Evolutionary conservation across 2,888 invertebrate species (phyloP).

Genomic region (Gandaritis pyraliata): DNA sequence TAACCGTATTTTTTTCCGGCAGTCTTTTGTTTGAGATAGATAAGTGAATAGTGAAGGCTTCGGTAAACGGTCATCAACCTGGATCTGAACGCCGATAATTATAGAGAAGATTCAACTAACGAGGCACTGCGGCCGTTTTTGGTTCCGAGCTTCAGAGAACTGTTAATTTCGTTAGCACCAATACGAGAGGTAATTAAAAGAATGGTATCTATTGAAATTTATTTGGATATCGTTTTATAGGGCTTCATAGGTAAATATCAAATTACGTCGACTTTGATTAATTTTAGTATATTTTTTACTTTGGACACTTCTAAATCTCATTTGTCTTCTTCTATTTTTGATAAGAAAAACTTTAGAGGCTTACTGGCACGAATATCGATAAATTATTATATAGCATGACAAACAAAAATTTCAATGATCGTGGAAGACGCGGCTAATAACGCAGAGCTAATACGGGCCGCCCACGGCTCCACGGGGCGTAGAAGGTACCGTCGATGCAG

Average conservation of each 20-base stretch:
- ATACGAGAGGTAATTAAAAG: conserved; percentile 44
- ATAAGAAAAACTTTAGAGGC: neutral
- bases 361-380: conserved; percentile 48
- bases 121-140: conserved; percentile 56
- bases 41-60: conserved; percentile 73
- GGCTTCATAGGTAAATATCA: conserved; percentile 14
- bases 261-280: conserved; percentile 13
- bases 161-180: conserved; percentile 49
- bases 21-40: conserved; percentile 76
- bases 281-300: conserved; percentile 5
- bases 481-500: conserved; percentile 45
- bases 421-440: conserved; percentile 67
- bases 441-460: conserved; percentile 50
- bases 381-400: conserved; percentile 73
- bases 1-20: conserved; percentile 58
- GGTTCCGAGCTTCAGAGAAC: conserved; percentile 43
- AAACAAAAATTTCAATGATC: conserved; percentile 75
- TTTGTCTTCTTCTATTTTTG: conserved; percentile 12
- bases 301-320: conserved; percentile 1
- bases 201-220: conserved; percentile 32
- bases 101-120: conserved; percentile 67
- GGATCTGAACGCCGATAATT: conserved; percentile 63
- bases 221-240: conserved; percentile 30
- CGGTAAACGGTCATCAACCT: conserved; percentile 74
- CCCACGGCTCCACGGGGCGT: conserved; percentile 61